Evolutionary conservation across 2,797 vertebrate genomes (phyloP), one percentile per base, ranked within the genome.

Genomic region (Sylvia borin): DNA sequence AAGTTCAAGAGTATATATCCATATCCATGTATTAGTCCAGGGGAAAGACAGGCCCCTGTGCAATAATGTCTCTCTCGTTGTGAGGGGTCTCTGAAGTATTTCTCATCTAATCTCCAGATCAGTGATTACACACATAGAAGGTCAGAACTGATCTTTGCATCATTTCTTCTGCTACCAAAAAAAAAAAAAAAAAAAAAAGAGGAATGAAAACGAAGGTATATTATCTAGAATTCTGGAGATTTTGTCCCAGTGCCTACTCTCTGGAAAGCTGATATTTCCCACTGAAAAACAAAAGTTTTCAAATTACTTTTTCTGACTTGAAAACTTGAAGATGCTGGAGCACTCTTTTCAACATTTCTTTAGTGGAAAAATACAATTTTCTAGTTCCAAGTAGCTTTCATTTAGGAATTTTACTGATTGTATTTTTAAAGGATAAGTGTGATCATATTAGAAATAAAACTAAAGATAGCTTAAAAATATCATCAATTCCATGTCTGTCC

Each of bases 1-100:
- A 93, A 94, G 81, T 92, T 90, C 83, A 96, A 80, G 68, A 20
- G 13, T 89, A 58, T 84, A 45, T 74, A 89, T 82, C 51, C 60
- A n/a, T 29, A 58, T 57, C 76, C 24, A 24, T 42, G 25, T 83
- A 60, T 79, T 86, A 88, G 70, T 65, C 27, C 62, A 66, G 67
- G 32, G 74, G 66, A 96, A 96, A 93, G 29, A 61, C 15, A 68
- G 15, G 34, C 34, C 71, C 25, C 43, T 65, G 38, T 53, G 81
- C 74, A 87, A 85, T 67, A 50, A 81, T 9, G 19, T 38, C 22
- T 70, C 60, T 43, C 31, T 92, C 67, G 58, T n/a, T 73, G n/a
- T 2, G 4, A 76, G 47, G 20, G 17, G 14, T 82, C 81, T 72
- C 64, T 79, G 64, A 77, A 95, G 88, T 79, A 91, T 91, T 96